Evolutionary conservation across 2,797 vertebrate genomes (phyloP).

Genomic region (Masticophis lateralis): DNA sequence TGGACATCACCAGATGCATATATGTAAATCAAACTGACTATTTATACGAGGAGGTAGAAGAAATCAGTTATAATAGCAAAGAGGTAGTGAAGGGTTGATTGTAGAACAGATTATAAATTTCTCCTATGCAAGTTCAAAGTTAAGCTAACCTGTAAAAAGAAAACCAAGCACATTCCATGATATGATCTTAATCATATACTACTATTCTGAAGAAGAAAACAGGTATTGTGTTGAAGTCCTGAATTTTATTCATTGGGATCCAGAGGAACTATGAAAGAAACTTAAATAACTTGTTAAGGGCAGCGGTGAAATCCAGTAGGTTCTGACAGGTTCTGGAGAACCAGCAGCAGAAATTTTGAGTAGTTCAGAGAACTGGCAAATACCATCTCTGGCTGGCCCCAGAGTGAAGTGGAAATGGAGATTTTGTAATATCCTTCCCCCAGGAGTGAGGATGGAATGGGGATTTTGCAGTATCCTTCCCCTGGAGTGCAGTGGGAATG

Average conservation of each 20-base stretch:
- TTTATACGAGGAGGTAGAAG: not conserved
- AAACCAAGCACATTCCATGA: not conserved
- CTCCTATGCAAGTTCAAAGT: not conserved
- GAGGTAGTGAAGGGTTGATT: not conserved
- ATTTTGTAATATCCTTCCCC: too few relatives aligned
- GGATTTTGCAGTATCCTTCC: too few relatives aligned
- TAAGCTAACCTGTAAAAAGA: not conserved
- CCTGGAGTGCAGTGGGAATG: too few relatives aligned
- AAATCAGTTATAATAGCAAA: not conserved
- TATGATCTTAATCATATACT: not conserved
- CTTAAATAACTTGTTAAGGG: not conserved
- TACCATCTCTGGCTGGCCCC: too few relatives aligned
- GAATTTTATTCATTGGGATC: not conserved
- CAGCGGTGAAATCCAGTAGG: too few relatives aligned
- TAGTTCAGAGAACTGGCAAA: too few relatives aligned
- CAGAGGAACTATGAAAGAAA: not conserved
- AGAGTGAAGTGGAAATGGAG: too few relatives aligned
- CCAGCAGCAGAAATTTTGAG: too few relatives aligned
- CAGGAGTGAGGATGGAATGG: too few relatives aligned
- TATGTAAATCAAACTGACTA: not conserved
- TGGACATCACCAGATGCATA: not conserved
- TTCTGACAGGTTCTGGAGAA: too few relatives aligned
- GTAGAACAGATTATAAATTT: not conserved
- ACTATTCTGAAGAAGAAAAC: not conserved
- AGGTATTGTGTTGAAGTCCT: not conserved